A percentile compares a stretch with the other conserved stretches of the same genome.
These are phyloP conservation scores for Oikopleura dioica DNA, from an alignment of 23 tunicate genomes.

Conservation along the genomic window DNA sequence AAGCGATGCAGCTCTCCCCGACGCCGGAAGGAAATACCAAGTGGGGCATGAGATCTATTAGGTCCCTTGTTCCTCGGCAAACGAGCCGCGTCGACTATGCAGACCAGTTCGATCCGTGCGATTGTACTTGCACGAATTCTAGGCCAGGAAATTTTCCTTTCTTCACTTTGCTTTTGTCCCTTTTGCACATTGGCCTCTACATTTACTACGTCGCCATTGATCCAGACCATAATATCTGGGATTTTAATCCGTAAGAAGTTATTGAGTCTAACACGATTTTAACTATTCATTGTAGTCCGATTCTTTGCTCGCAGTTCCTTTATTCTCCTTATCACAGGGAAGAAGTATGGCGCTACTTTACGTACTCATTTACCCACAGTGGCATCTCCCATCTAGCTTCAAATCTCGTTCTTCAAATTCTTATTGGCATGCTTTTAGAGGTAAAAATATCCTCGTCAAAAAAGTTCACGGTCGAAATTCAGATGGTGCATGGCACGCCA, in stretches of 20 bases:
- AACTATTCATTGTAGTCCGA: too few relatives aligned
- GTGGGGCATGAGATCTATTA: too few relatives aligned
- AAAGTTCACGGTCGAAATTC: not conserved
- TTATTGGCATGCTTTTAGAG: not conserved
- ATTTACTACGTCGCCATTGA: not conserved
- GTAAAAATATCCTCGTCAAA: not conserved
- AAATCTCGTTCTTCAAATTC: not conserved
- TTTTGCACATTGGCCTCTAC: not conserved
- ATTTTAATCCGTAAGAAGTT: too few relatives aligned
- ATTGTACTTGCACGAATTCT: not conserved
- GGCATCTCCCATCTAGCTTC: not conserved
- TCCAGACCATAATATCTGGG: too few relatives aligned
- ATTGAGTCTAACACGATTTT: too few relatives aligned
- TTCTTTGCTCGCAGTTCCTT: not conserved
- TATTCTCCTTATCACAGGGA: not conserved
- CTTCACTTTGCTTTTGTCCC: not conserved
- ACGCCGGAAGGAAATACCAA: too few relatives aligned
- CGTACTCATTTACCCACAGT: not conserved
- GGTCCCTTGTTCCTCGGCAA: too few relatives aligned
- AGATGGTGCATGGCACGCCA: not conserved
- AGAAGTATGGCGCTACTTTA: not conserved
- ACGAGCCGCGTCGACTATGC: too few relatives aligned
- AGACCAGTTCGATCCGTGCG: not conserved
- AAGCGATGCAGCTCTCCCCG: too few relatives aligned
- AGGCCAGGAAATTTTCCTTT: conserved; percentile 5